phyloP scores from a whole-genome alignment of 2,797 vertebrate species.

The Anabas testudineus region DNA sequence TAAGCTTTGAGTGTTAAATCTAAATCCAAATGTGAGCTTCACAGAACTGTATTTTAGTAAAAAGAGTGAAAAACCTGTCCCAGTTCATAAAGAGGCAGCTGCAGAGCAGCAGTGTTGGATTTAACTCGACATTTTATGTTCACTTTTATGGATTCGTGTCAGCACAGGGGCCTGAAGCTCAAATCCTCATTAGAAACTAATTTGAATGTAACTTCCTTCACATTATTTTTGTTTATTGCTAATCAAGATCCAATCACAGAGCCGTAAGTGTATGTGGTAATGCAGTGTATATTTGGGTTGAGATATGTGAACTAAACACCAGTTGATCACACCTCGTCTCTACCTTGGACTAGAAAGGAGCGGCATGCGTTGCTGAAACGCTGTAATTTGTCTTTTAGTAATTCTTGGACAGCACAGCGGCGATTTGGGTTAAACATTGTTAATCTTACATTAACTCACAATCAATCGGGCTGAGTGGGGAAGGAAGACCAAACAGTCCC shows the following conservation, averaged over 20 bases:
- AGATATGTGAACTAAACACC: neutral
- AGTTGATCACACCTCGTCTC: constrained; percentile 14
- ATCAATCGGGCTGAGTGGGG: constrained; percentile 31
- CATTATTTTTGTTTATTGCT: neutral
- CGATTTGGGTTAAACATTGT: constrained; percentile 36
- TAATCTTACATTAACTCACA: constrained; percentile 51
- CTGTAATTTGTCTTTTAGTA: constrained; percentile 16
- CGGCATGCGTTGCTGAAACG: constrained; percentile 5
- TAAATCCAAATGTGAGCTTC: too few relatives aligned
- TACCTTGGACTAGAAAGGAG: constrained; percentile 10
- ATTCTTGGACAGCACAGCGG: constrained; percentile 24
- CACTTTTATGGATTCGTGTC: neutral
- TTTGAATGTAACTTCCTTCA: neutral
- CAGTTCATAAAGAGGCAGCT: neutral
- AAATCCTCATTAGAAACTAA: neutral
- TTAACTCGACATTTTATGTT: neutral
- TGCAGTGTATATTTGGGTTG: neutral
- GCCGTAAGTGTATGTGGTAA: neutral
- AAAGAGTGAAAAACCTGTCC: too few relatives aligned
- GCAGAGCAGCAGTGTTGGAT: neutral
- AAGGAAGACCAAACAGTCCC: neutral
- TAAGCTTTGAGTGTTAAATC: too few relatives aligned
- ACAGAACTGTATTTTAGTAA: too few relatives aligned
- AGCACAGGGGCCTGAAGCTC: neutral
- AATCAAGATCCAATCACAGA: neutral